Evolutionary conservation across 2,113 vertebrate genomes (phyloP), one percentile per base, ranked within the genome.

Genomic region (Otus sunia): DNA sequence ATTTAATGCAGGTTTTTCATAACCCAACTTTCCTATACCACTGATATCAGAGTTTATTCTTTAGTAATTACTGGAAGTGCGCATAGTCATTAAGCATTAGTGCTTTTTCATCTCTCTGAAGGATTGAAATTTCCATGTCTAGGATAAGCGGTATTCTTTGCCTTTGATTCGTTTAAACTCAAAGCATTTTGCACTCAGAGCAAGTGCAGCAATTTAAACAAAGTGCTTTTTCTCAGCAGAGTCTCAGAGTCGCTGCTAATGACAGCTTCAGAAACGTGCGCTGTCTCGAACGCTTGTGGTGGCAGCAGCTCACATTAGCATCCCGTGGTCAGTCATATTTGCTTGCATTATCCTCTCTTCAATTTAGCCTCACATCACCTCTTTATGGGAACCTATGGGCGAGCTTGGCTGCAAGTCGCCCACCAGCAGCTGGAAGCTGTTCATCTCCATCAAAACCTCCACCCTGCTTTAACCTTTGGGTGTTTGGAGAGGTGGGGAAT

Each of bases 51-150:
- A 91, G 64, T 80, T 94, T 90, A 94, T 95, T 95, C 96, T 86
- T 95, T 86, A 88, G 87, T 94, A 97, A 97, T 98, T 98, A 95
- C 79, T 96, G 76, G 84, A 96, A 96, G 71, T 80, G 60, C 81
- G 93, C 63, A 92, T 55, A 96, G 76, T 52, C 95, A 89, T 96
- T 97, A 97, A 96, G 58, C 39, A 68, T 86, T 91, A 96, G 67
- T 67, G 63, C 79, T 47, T 56, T 96, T 96, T 88, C 79, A 82
- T 94, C 63, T 74, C 91, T 90, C 86, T 66, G 74, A 93, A 96
- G 78, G 50, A 72, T 3, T 88, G 92, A 91, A 88, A 96, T 79
- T 64, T 75, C 77, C 22, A 32, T 50, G 76, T 94, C 92, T 96
- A 69, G 76, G 77, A 86, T 83, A 74, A 93, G 77, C 41, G 37